Percentiles rank a stretch among this genome's conserved stretches.
Evolutionary conservation across 2,797 vertebrate genomes (phyloP).

Genomic region (Falco rusticolus): DNA sequence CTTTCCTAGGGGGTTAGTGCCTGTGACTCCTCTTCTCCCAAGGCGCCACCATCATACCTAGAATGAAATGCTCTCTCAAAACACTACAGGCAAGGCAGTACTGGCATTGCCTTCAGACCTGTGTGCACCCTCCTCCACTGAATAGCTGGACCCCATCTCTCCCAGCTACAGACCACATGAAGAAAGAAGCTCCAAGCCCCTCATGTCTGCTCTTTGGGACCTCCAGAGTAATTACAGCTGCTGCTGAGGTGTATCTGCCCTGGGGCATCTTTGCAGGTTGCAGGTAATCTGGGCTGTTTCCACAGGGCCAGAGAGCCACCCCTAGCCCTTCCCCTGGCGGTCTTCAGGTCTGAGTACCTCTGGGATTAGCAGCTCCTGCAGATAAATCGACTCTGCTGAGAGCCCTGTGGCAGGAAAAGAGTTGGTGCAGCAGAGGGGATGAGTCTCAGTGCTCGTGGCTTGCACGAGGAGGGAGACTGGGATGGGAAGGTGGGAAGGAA

Average conservation of each 20-base stretch:
- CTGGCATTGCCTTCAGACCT: background rate
- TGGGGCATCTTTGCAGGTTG: background rate
- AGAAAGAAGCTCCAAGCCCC: background rate
- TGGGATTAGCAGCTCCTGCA: background rate
- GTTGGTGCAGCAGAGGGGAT: background rate
- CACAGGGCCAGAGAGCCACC: fast-evolving
- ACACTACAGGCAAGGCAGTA: background rate
- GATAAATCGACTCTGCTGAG: background rate
- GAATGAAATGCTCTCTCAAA: background rate
- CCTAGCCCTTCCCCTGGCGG: background rate
- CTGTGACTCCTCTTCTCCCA: background rate
- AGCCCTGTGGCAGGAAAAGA: background rate
- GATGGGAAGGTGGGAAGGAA: background rate
- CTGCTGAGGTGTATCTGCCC: background rate
- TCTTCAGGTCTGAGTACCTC: fast-evolving
- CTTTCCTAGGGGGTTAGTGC: background rate
- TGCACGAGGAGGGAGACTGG: background rate
- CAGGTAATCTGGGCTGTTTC: too few species aligned
- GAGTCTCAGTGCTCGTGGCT: background rate
- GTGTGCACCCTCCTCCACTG: background rate
- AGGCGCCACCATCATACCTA: background rate
- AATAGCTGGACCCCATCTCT: background rate
- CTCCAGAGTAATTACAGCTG: background rate
- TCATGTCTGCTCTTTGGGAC: background rate
- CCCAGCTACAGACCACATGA: background rate